phyloP scores from a whole-genome alignment of 2,113 vertebrate genomes.

The Thinocorus orbignyianus region DNA sequence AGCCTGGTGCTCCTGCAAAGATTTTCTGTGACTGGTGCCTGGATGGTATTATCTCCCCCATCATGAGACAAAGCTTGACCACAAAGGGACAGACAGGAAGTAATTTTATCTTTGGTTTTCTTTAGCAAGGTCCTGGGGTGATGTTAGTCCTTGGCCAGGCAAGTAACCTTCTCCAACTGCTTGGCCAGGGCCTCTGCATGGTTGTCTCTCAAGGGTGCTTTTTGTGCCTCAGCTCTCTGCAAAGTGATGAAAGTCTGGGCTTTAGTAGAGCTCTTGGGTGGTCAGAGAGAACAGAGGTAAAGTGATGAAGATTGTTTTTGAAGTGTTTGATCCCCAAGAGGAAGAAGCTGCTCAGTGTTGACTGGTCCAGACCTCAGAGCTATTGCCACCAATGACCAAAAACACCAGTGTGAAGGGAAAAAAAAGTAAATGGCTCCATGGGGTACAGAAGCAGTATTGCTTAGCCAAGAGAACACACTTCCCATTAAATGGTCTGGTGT shows the following conservation, averaged over 20 bases:
- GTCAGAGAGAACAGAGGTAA: not conserved
- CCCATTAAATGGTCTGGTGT: not conserved
- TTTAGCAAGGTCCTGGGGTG: too few relatives aligned
- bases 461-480: not conserved
- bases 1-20: not conserved
- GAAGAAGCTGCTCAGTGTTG: not conserved
- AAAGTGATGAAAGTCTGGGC: not conserved
- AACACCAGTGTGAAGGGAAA: not conserved
- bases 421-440: fast-evolving
- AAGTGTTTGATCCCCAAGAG: not conserved
- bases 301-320: not conserved
- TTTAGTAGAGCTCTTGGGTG: not conserved
- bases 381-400: not conserved
- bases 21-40: not conserved
- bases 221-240: not conserved
- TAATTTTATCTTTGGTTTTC: not conserved
- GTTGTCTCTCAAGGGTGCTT: not conserved
- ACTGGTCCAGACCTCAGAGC: not conserved
- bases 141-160: not conserved
- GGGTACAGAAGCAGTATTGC: not conserved
- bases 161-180: not conserved
- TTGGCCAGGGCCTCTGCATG: not conserved
- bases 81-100: not conserved
- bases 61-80: not conserved
- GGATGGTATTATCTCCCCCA: not conserved